Conservation (phyloP, 2,113 vertebrate species). For the Nannospalax galili region DNA sequence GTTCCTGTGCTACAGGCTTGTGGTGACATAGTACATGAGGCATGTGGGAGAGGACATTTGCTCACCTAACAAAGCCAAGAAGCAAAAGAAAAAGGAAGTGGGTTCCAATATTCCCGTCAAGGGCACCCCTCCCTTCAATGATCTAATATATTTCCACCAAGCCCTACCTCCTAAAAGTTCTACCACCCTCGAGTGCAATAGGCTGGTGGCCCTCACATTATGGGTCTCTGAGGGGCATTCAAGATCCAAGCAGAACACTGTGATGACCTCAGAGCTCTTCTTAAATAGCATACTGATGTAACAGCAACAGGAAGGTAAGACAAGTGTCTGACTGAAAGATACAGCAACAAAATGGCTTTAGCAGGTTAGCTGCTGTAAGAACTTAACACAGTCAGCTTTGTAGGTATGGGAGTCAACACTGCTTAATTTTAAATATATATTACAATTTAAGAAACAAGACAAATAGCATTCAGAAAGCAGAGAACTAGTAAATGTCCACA, state of each 20-base stretch:
- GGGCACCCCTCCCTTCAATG: no score
- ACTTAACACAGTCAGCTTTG: not conserved
- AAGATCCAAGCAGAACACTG: no score
- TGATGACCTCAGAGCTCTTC: not conserved
- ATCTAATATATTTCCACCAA: not conserved
- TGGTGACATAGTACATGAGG: not conserved
- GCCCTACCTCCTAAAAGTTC: not conserved
- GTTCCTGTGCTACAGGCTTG: not conserved
- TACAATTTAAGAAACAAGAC: not conserved
- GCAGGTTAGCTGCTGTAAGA: not conserved
- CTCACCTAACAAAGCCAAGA: not conserved
- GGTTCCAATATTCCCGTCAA: not conserved
- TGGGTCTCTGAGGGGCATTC: not conserved
- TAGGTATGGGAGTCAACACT: not conserved
- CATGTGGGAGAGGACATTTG: not conserved
- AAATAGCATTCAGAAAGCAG: not conserved
- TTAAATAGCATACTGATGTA: not conserved
- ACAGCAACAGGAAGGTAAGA: constrained; percentile 26
- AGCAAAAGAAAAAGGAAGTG: not conserved
- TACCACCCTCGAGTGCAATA: not conserved
- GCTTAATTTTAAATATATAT: constrained; percentile 19
- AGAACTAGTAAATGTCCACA: not conserved
- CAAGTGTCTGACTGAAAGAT: not conserved
- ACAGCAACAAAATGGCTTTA: not conserved
- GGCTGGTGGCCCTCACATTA: not conserved